Base-by-base conservation (phyloP, 2,888 invertebrate genomes). In the Lordiphosa andalusiaca region DNA sequence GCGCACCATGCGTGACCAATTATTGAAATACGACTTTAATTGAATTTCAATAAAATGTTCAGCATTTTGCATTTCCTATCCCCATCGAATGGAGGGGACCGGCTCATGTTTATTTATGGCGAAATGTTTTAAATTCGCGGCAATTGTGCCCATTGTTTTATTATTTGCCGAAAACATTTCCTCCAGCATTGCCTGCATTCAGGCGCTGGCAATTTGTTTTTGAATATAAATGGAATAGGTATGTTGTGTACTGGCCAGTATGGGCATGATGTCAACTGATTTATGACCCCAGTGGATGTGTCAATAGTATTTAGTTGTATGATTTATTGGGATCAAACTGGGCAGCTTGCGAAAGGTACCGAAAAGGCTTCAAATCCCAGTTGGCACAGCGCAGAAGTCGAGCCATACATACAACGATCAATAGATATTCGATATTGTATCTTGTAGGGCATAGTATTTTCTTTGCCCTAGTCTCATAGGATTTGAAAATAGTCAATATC, bases 1-100 rank as follows among this genome's bases (percentile, higher is more conserved):
- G 87, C 77, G 83, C 67, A 82, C 85, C 88, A 88, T 86, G 88
- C 87, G 86, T 86, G 82, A 73, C 87, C 86, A 87, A 87, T 87
- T 88, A 87, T 87, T 87, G 88, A 88, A 87, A 88, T 88, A 87
- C 88, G 84, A 86, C 78, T 85, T 86, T 84, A 85, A 85, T 86
- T 84, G 86, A 86, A 85, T 85, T 86, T 84, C 85, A 86, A 86
- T 86, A 85, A 85, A 84, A 85, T 85, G 74, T 78, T 65, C 62
- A 69, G 62, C 62, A 67, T 67, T 80, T 73, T 69, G 68, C 67
- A 73, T 71, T 70, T 74, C 62, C 75, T 48, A 53, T 49, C 51
- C 33, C 12, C 58, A 53, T 54, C 48, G 54, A 47, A 59, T 36
- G 38, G 10, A 36, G 12, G 23, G 12, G 23, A 40, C 83, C 76